Conservation (phyloP, 2,888 invertebrate species). For the Microctonus aethiopoides region DNA sequence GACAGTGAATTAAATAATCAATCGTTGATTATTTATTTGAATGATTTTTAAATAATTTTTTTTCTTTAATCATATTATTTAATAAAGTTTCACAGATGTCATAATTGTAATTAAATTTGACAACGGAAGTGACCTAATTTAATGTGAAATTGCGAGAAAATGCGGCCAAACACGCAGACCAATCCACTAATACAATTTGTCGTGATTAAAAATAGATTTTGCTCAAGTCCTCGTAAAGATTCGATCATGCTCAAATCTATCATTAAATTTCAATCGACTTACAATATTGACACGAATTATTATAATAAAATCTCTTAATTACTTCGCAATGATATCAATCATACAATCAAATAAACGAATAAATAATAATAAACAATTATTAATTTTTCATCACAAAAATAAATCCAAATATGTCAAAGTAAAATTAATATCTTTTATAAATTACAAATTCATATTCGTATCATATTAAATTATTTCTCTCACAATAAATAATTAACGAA, state of each 20-base stretch:
- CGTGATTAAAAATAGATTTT: constrained; percentile 60
- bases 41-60: not conserved
- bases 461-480: no score
- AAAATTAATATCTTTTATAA: no score
- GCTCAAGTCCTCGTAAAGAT: constrained; percentile 54
- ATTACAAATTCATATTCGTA: no score
- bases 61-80: not conserved
- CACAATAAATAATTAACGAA: not conserved
- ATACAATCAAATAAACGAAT: no score
- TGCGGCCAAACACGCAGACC: constrained; percentile 62
- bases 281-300: no score
- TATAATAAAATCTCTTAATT: no score
- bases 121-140: constrained; percentile 64
- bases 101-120: constrained; percentile 41
- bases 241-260: constrained; percentile 42
- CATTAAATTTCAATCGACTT: constrained; percentile 26
- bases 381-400: no score
- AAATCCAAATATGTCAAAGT: no score
- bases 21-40: not conserved
- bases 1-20: not conserved
- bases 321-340: no score
- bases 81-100: no score
- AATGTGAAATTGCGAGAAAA: constrained; percentile 59
- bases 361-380: no score
- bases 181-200: constrained; percentile 50